These are phyloP conservation scores for Dendrolimus punctatus DNA, from an alignment of 1,140 invertebrate genomes.

Conservation along the genomic window DNA sequence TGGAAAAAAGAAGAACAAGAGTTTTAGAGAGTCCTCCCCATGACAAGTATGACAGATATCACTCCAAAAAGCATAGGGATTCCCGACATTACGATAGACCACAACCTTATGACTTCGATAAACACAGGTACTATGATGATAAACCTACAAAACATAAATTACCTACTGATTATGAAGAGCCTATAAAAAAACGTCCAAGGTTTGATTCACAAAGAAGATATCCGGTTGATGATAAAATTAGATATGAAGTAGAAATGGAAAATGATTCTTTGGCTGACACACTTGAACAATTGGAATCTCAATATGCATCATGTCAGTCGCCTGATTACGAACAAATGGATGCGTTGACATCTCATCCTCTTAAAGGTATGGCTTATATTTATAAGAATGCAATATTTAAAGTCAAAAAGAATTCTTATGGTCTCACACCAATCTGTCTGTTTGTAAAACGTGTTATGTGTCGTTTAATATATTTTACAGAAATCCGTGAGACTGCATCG, in stretches of 20 bases:
- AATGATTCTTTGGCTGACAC: neutral
- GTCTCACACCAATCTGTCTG: constrained; percentile 6
- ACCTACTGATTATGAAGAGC: constrained; percentile 24
- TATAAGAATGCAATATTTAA: constrained; percentile 1
- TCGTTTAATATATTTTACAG: constrained; percentile 25
- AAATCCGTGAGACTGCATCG: constrained; percentile 35
- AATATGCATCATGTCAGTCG: constrained; percentile 31
- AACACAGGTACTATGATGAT: constrained; percentile 15
- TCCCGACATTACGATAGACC: constrained; percentile 14
- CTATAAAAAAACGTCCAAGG: constrained; percentile 26
- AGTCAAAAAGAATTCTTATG: constrained; percentile 1
- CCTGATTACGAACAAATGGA: constrained; percentile 35
- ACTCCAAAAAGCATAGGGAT: constrained; percentile 24
- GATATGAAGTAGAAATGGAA: constrained; percentile 7
- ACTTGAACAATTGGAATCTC: constrained; percentile 7
- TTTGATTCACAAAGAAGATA: constrained; percentile 15
- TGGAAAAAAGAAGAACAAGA: constrained; percentile 17
- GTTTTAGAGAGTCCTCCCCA: constrained; percentile 28
- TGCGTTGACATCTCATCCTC: constrained; percentile 13
- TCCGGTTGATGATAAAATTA: constrained; percentile 5
- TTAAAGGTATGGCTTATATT: constrained; percentile 31
- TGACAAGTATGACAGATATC: constrained; percentile 30
- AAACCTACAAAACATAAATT: constrained; percentile 30
- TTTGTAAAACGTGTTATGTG: neutral
- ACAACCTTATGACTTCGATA: constrained; percentile 19